phyloP scores from a whole-genome alignment of 2,113 vertebrate genomes.

The Apus apus region DNA sequence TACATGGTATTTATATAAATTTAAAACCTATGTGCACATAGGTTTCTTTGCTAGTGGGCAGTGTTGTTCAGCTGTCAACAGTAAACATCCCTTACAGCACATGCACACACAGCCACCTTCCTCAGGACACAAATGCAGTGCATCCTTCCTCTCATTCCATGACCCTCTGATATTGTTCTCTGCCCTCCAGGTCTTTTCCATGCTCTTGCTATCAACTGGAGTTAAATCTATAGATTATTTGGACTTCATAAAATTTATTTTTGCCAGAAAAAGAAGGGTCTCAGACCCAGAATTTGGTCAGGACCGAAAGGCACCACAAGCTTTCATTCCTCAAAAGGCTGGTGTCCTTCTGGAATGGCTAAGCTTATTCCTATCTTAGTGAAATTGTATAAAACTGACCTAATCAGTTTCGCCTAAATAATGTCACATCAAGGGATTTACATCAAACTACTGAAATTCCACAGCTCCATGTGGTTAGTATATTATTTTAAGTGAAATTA shows the following conservation, averaged over 20 bases:
- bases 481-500: background rate
- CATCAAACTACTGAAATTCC: background rate
- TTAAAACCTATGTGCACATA: background rate
- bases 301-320: background rate
- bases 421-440: background rate
- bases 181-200: background rate
- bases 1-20: fast-evolving
- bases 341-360: background rate
- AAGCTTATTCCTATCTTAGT: background rate
- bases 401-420: background rate
- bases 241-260: background rate
- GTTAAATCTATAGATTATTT: background rate
- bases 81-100: no score
- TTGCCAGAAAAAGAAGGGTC: background rate
- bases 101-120: background rate
- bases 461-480: background rate
- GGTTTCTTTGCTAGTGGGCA: background rate
- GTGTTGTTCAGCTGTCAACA: background rate
- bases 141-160: background rate
- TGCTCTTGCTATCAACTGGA: background rate
- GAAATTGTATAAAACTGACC: background rate
- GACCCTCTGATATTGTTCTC: background rate
- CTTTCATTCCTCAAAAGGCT: background rate
- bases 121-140: background rate
- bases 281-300: background rate